Evolutionary conservation across 2,888 invertebrate species (phyloP).

Genomic region (Platycheirus albimanus): DNA sequence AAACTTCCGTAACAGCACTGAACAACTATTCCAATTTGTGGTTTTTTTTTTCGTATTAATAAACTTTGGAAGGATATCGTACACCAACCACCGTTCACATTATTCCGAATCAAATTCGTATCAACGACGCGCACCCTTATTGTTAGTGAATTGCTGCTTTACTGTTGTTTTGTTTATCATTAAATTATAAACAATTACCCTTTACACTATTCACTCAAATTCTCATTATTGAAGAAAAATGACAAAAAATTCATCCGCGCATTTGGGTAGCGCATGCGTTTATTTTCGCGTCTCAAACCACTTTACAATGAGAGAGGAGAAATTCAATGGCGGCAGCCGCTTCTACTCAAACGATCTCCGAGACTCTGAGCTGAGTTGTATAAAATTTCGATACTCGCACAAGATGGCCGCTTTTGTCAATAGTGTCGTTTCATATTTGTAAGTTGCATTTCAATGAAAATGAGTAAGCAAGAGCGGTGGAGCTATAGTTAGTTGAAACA

Average conservation of each 20-base stretch:
- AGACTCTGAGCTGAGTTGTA: constrained; percentile 44
- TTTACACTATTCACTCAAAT: constrained; percentile 55
- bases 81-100: constrained; percentile 58
- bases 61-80: constrained; percentile 49
- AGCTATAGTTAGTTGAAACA: background rate
- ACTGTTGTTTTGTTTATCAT: constrained; percentile 73
- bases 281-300: constrained; percentile 80
- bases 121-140: constrained; percentile 56
- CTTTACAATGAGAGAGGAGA: constrained; percentile 75
- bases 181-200: constrained; percentile 47
- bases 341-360: constrained; percentile 51
- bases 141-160: constrained; percentile 46
- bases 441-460: background rate
- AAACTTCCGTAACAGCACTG: constrained; percentile 14
- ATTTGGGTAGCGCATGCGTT: constrained; percentile 77
- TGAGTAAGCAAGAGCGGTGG: constrained; percentile 22
- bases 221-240: constrained; percentile 50
- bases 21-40: constrained; percentile 57
- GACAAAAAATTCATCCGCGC: constrained; percentile 76
- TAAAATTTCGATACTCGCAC: constrained; percentile 57
- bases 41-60: constrained; percentile 8
- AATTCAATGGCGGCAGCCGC: constrained; percentile 68
- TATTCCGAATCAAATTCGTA: constrained; percentile 11
- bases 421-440: constrained; percentile 41
- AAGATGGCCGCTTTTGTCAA: constrained; percentile 57